Conservation (phyloP, 2,888 invertebrate species). For the Tuta absoluta region DNA sequence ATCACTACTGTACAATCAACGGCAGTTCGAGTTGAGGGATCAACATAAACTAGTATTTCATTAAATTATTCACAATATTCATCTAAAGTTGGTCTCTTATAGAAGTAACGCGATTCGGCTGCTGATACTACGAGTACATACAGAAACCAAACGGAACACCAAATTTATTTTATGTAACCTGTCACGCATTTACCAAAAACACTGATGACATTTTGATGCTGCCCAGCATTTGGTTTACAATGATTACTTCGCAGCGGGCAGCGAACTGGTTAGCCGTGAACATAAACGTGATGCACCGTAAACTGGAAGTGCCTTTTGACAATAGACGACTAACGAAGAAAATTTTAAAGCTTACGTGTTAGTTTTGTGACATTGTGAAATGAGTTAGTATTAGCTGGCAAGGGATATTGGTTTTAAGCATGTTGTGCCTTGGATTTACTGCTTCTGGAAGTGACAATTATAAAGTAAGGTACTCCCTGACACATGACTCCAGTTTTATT, state of each 20-base stretch:
- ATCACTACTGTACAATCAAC: too few species aligned
- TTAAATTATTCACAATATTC: too few species aligned
- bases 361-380: constrained; percentile 15
- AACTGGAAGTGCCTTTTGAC: constrained; percentile 15
- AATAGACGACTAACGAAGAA: constrained; percentile 10
- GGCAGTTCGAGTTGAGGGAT: too few species aligned
- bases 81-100: too few species aligned
- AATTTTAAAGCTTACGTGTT: not conserved
- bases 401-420: not conserved
- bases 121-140: not conserved
- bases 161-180: constrained; percentile 36
- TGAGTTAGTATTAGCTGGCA: not conserved
- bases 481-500: not conserved
- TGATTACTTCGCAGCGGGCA: constrained; percentile 75
- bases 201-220: constrained; percentile 78
- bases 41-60: not conserved
- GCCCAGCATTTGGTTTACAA: constrained; percentile 63
- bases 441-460: not conserved
- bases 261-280: constrained; percentile 49
- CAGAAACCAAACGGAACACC: constrained; percentile 10
- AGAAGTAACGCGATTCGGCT: not conserved
- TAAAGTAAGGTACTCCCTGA: not conserved
- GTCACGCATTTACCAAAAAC: constrained; percentile 65
- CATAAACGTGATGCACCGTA: constrained; percentile 12
- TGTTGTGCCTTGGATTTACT: not conserved